Base-by-base conservation (phyloP, 2,888 invertebrate genomes). In the Lycia hirtaria region DNA sequence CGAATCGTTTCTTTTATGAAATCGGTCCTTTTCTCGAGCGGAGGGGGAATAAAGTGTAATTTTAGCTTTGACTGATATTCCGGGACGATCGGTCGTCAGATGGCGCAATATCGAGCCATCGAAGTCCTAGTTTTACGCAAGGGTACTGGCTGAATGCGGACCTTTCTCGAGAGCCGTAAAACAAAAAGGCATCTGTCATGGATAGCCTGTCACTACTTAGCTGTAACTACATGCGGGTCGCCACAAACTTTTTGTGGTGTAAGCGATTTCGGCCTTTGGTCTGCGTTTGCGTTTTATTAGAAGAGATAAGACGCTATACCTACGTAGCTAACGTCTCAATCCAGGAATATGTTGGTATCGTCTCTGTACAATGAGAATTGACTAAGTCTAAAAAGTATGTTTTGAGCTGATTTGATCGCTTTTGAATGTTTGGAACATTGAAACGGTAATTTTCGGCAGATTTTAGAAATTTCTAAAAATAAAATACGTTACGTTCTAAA, bases 11-110 rank as follows among this genome's bases (percentile, higher is more conserved):
- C 83, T 80, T 79, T 85, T 83, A 86, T 84, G 80, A 81, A 80
- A 83, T 81, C 78, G 78, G 78, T 75, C 77, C 81, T 78, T 75
- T 75, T 65, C n/a, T 75, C 72, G 74, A 71, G 69, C 72, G 75
- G 78, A 79, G 72, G 71, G 73, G 52, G 26, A 77, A 80, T 80
- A 78, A 81, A 79, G 43, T 71, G 87, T 88, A 87, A 90, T 90
- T 87, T 83, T 81, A 75, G 69, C 79, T 79, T 81, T 75, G 82
- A 85, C 80, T 86, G 85, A 88, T 87, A 88, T 81, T 78, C 75
- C 69, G 81, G 80, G 82, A 82, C 80, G 81, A 85, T 80, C 81
- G 77, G 73, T 71, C 77, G 77, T 76, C 89, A 89, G 90, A 87
- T 88, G 90, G 83, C 73, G 80, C 77, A 85, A 84, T 87, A 88